phyloP scores from a whole-genome alignment of 2,113 vertebrate genomes.

The Catharus minimus region DNA sequence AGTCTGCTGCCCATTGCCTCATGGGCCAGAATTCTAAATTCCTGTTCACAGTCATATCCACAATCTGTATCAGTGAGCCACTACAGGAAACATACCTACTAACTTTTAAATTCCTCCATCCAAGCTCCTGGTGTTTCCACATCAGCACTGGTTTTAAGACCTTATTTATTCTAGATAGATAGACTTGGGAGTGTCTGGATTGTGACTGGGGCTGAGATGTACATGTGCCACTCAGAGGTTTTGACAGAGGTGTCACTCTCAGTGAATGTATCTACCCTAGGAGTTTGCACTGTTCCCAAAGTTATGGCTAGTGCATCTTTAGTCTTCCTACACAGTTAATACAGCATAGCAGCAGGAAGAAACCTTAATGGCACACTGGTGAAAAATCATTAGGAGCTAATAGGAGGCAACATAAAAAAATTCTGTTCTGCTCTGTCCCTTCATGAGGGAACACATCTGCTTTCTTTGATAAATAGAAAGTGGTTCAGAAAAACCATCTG shows the following conservation, averaged over 20 bases:
- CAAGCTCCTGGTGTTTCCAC: not conserved
- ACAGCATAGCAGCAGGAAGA: not conserved
- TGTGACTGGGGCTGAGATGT: not conserved
- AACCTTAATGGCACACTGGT: not conserved
- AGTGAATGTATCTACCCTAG: not conserved
- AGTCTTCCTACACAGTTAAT: not conserved
- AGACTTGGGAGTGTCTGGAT: not conserved
- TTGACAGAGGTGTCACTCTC: not conserved
- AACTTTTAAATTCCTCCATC: not conserved
- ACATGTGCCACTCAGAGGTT: not conserved
- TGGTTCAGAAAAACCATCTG: not conserved
- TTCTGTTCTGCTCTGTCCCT: not conserved
- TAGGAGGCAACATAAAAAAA: not conserved
- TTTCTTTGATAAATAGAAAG: not conserved
- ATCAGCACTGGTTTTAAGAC: not conserved
- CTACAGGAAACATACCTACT: not conserved
- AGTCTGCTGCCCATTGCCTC: not conserved
- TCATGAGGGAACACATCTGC: slow-evolving; percentile 7
- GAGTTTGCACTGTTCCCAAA: not conserved
- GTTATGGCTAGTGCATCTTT: not conserved
- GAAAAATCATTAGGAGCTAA: not conserved
- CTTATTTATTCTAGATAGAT: not conserved
- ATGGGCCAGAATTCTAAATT: not conserved
- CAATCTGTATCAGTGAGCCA: not conserved
- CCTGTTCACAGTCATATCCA: not conserved